Evolutionary conservation across 2,797 vertebrate genomes (phyloP).

Genomic region (Chelidonichthys spinosus): DNA sequence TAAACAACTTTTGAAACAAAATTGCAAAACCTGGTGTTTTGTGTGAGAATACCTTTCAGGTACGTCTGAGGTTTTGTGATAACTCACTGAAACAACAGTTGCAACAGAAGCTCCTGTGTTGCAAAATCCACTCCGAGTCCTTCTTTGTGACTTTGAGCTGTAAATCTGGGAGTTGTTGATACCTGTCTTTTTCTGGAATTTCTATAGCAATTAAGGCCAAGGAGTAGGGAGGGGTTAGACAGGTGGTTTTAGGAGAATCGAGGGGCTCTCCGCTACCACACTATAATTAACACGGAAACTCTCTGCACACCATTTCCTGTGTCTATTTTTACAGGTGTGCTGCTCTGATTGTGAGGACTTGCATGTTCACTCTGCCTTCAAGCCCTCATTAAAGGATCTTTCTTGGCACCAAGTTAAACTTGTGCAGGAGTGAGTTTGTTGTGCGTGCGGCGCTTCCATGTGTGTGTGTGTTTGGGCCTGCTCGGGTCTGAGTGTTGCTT

Average conservation of each 20-base stretch:
- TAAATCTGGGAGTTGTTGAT: conserved; percentile 82
- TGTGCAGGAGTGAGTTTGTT: conserved; percentile 49
- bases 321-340: conserved; percentile 87
- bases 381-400: conserved; percentile 57
- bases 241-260: conserved; percentile 80
- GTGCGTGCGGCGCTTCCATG: conserved; percentile 36
- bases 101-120: conserved; percentile 45
- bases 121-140: conserved; percentile 64
- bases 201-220: conserved; percentile 76
- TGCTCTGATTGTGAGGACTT: conserved; percentile 71
- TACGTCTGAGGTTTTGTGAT: conserved; percentile 7
- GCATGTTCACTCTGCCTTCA: conserved; percentile 53
- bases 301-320: conserved; percentile 81
- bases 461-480: conserved; percentile 62
- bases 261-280: conserved; percentile 63
- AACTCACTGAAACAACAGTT: conserved; percentile 43
- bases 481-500: conserved; percentile 58
- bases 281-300: conserved; percentile 87
- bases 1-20: background rate
- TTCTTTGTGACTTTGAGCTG: conserved; percentile 64
- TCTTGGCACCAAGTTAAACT: conserved; percentile 45
- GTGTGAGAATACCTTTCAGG: conserved; percentile 2
- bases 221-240: conserved; percentile 77
- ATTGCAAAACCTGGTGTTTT: background rate
- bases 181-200: conserved; percentile 81